phyloP scores from a whole-genome alignment of 2,888 invertebrate species.

The Noctua janthina region DNA sequence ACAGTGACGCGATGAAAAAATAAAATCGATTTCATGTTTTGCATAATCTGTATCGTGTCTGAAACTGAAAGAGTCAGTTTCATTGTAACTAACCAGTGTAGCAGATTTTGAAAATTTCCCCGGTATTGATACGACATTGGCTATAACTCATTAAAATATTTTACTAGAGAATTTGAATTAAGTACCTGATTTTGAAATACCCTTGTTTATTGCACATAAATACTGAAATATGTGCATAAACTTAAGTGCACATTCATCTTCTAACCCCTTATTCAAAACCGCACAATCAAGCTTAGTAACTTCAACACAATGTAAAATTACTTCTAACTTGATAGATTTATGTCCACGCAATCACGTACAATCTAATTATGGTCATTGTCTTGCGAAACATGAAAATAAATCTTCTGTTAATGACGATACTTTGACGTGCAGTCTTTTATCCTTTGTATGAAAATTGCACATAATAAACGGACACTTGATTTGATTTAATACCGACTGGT shows the following conservation, averaged over 20 bases:
- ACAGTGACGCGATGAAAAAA: conserved; percentile 27
- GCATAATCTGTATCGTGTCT: conserved; percentile 38
- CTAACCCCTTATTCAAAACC: conserved; percentile 27
- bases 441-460: conserved; percentile 74
- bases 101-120: conserved; percentile 6
- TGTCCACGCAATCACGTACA: conserved; percentile 48
- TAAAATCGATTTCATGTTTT: conserved; percentile 36
- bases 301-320: conserved; percentile 43
- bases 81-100: neutral
- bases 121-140: neutral
- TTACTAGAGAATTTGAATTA: neutral
- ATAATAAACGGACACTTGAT: conserved; percentile 64
- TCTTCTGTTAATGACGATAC: conserved; percentile 58
- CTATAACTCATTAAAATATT: neutral
- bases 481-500: conserved; percentile 67
- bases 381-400: conserved; percentile 60
- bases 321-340: conserved; percentile 56
- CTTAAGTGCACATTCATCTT: conserved; percentile 17
- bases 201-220: conserved; percentile 7
- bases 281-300: conserved; percentile 34
- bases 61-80: conserved; percentile 9
- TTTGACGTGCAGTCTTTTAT: conserved; percentile 48
- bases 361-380: conserved; percentile 60
- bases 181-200: neutral
- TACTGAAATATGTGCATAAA: conserved; percentile 21